These are phyloP conservation scores for Drosophila tani DNA, from an alignment of 1,140 invertebrate species.

Conservation along the genomic window DNA sequence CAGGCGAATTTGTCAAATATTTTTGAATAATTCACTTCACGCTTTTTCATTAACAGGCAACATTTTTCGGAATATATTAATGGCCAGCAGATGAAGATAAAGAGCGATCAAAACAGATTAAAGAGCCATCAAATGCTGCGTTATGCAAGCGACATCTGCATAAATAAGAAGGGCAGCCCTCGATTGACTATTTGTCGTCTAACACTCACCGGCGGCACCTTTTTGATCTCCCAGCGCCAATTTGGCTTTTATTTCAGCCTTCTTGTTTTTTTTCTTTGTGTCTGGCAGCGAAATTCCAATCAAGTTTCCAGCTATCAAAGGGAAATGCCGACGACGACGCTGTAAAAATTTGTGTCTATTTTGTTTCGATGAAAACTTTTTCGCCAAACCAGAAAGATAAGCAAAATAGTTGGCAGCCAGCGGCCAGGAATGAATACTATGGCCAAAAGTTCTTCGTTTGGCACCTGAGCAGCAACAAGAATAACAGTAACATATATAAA, in stretches of 20 bases:
- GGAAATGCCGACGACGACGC: constrained; percentile 44
- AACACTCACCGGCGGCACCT: constrained; percentile 54
- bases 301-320: constrained; percentile 57
- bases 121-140: constrained; percentile 41
- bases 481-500: constrained; percentile 47
- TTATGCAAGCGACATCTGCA: constrained; percentile 53
- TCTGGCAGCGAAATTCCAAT: constrained; percentile 54
- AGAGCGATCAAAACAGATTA: constrained; percentile 62
- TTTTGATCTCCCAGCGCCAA: constrained; percentile 54
- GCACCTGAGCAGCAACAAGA: constrained; percentile 28
- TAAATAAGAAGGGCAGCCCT: constrained; percentile 54
- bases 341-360: constrained; percentile 57
- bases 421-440: constrained; percentile 15
- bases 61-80: constrained; percentile 28
- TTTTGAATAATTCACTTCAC: constrained; percentile 58
- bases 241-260: constrained; percentile 43
- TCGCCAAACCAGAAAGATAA: constrained; percentile 39
- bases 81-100: constrained; percentile 30
- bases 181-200: constrained; percentile 58
- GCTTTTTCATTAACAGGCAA: constrained; percentile 51
- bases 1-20: constrained; percentile 35
- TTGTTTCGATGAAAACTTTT: constrained; percentile 54
- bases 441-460: constrained; percentile 40
- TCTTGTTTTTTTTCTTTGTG: constrained; percentile 17
- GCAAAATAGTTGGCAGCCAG: constrained; percentile 46